Evolutionary conservation across 2,888 invertebrate genomes (phyloP).

Genomic region (Crematogaster levior): DNA sequence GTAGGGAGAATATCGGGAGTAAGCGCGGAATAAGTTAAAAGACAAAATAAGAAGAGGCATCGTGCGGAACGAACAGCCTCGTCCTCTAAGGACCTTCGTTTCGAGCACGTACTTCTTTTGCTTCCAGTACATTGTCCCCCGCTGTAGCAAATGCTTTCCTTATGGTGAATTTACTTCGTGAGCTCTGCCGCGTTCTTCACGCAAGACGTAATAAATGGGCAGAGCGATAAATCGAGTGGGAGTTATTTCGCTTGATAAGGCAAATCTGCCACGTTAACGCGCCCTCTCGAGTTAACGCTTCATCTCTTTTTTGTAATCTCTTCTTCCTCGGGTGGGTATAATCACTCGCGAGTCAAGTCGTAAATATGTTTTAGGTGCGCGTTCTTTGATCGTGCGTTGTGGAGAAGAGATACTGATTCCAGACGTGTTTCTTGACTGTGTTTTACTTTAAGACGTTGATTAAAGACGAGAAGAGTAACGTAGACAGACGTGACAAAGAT

Average conservation of each 20-base stretch:
- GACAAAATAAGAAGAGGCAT: conserved; percentile 45
- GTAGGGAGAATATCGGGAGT: conserved; percentile 41
- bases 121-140: conserved; percentile 60
- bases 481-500: background rate
- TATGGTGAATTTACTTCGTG: conserved; percentile 69
- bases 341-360: conserved; percentile 13
- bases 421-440: background rate
- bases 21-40: conserved; percentile 52
- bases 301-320: conserved; percentile 21
- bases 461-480: background rate
- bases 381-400: conserved; percentile 35
- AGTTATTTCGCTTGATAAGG: conserved; percentile 71
- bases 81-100: conserved; percentile 55
- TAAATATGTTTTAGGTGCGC: conserved; percentile 9
- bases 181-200: conserved; percentile 48
- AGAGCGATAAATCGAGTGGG: conserved; percentile 69
- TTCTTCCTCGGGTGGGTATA: conserved; percentile 10
- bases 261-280: conserved; percentile 65
- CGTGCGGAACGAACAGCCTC: conserved; percentile 50
- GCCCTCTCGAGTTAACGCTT: conserved; percentile 33
- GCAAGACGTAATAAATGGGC: conserved; percentile 66
- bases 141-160: conserved; percentile 67
- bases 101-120: conserved; percentile 67
- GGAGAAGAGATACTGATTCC: background rate
- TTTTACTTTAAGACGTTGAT: conserved; percentile 29